phyloP scores from a whole-genome alignment of 2,797 vertebrate genomes.

The Lagodon rhomboides region DNA sequence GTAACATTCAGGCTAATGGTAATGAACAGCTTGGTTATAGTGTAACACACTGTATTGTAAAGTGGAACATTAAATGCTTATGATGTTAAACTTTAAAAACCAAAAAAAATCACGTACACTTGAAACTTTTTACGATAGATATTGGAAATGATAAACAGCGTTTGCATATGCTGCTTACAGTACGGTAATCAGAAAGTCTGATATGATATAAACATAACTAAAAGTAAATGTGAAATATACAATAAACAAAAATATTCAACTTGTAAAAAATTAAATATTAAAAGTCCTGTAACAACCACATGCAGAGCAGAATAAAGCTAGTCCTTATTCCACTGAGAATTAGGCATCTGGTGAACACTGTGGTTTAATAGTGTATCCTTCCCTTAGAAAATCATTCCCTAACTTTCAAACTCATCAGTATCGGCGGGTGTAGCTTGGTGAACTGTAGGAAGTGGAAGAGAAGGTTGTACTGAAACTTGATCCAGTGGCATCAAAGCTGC shows the following conservation, averaged over 20 bases:
- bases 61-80: constrained; percentile 39
- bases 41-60: constrained; percentile 40
- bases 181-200: constrained; percentile 41
- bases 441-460: constrained; percentile 92
- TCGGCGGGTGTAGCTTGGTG: constrained; percentile 92
- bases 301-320: constrained; percentile 90
- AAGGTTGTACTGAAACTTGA: constrained; percentile 94
- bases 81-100: constrained; percentile 35
- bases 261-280: constrained; percentile 70
- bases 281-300: constrained; percentile 83
- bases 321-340: constrained; percentile 67
- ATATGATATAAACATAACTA: constrained; percentile 51
- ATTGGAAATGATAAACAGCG: constrained; percentile 47
- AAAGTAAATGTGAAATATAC: constrained; percentile 73
- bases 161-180: constrained; percentile 51
- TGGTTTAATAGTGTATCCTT: constrained; percentile 61
- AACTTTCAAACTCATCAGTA: constrained; percentile 73
- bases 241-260: constrained; percentile 63
- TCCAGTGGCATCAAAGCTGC: constrained; percentile 95
- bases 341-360: constrained; percentile 85
- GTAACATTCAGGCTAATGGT: constrained; percentile 47
- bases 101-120: constrained; percentile 34
- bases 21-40: constrained; percentile 47
- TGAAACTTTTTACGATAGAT: constrained; percentile 36
- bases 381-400: constrained; percentile 72